Evolutionary conservation across 1,140 invertebrate species (phyloP).

Genomic region (Steinernema khuongi): DNA sequence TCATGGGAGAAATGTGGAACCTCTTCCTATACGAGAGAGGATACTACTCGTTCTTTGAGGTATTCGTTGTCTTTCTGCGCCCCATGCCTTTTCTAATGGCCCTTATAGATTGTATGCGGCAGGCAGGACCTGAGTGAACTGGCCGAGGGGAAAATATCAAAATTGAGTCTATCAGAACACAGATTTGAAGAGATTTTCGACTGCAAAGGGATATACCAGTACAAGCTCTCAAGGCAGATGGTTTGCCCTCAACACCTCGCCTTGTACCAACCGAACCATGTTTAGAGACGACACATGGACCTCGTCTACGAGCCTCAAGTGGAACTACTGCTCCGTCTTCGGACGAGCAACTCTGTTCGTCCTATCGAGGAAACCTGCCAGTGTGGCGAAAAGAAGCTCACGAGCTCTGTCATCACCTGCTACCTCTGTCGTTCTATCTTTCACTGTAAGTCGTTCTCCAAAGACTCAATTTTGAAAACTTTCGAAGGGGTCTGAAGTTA

Average conservation of each 20-base stretch:
- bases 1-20: too few relatives aligned
- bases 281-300: too few relatives aligned
- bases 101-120: background rate
- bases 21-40: too few relatives aligned
- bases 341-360: background rate
- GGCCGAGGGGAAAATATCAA: background rate
- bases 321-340: background rate
- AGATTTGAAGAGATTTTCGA: background rate
- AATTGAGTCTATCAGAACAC: background rate
- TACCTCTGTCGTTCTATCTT: background rate
- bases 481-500: background rate
- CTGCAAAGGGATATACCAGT: background rate
- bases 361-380: background rate
- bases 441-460: background rate
- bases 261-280: too few relatives aligned
- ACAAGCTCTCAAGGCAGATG: too few relatives aligned
- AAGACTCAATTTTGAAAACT: background rate
- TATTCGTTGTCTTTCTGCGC: background rate
- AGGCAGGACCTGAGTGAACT: background rate
- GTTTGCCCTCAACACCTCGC: too few relatives aligned
- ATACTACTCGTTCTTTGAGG: background rate
- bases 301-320: background rate
- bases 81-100: background rate
- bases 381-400: background rate
- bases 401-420: background rate